Evolutionary conservation across 2,113 vertebrate species (phyloP).

Genomic region (Hyperopisus bebe): DNA sequence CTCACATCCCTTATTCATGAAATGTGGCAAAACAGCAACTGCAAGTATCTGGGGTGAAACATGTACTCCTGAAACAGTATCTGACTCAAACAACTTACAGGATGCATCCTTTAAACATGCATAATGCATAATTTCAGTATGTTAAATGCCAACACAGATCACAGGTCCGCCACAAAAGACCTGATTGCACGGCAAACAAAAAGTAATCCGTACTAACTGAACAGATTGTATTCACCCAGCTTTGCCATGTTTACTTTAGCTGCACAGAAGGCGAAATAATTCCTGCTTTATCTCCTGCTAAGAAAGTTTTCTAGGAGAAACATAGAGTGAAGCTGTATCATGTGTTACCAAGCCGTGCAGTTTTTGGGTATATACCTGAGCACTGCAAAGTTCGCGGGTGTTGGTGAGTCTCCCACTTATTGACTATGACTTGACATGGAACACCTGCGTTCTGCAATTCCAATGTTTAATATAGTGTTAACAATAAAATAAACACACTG

Average conservation of each 20-base stretch:
- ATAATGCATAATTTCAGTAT: neutral
- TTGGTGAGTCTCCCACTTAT: slow-evolving; percentile 98
- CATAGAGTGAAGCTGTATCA: neutral
- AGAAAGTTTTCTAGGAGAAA: neutral
- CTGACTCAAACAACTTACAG: neutral
- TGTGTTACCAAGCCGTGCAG: slow-evolving; percentile 34
- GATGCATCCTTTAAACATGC: neutral
- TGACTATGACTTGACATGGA: slow-evolving; percentile 95
- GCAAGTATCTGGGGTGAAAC: neutral
- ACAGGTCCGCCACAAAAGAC: neutral
- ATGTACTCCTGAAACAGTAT: neutral
- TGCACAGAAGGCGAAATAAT: neutral
- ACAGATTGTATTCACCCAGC: neutral
- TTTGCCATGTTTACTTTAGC: neutral
- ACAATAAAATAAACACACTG: slow-evolving; percentile 38
- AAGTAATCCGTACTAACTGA: neutral
- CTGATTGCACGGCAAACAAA: neutral
- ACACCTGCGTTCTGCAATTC: slow-evolving; percentile 91
- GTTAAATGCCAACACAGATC: neutral
- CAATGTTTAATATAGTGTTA: slow-evolving; percentile 79
- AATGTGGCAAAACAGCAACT: neutral
- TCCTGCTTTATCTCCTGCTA: neutral
- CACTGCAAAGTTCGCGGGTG: slow-evolving; percentile 91
- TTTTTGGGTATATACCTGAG: slow-evolving; percentile 79
- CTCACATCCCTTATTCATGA: neutral